Base-by-base conservation (phyloP, 2,113 vertebrate genomes). In the Anseranas semipalmata region DNA sequence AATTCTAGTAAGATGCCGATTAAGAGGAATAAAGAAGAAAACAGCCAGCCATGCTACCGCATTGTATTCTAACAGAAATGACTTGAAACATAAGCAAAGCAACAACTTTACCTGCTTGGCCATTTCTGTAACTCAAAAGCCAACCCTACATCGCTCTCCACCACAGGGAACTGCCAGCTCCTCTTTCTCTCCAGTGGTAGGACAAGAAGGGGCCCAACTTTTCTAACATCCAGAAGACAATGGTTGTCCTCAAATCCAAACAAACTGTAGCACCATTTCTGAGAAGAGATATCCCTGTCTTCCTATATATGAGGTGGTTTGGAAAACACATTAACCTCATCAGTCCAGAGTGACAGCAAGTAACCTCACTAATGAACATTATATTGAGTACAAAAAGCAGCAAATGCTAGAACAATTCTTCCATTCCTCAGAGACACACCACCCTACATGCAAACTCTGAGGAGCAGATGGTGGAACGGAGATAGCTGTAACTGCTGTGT, bases 311-410 rank as follows among this genome's bases (percentile, higher is more conserved):
- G 16, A 86, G 28, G 41, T 32, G 46, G 25, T 76, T 73, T 91
- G 62, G 46, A 68, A 86, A 52, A 52, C 62, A 79, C 10, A 37
- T 13, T 53, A 63, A 76, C 14, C 12, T 79, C n/a, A 75, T 45
- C 46, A 24, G 18, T 59, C 62, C 0, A 0, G 17, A 68, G 28
- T 4, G 8, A 35, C 2, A 46, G 37, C 52, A 88, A 70, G 35
- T 41, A 73, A 67, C 3, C 0, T 62, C 63, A 60, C 22, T 37
- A 59, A 39, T 56, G 65, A 66, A 75, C 14, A 25, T 41, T 55
- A 67, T 8, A 10, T n/a, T 0, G 2, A 46, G 24, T 37, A 68
- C 6, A 55, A 90, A 67, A 63, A 45, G 16, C 55, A 88, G 37
- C 16, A 71, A 71, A 35, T 56, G 12, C 39, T 19, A 70, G 63